Percentiles rank a stretch among this genome's conserved stretches.
Conservation (phyloP, 1,140 invertebrate genomes). For the Delia radicum region DNA sequence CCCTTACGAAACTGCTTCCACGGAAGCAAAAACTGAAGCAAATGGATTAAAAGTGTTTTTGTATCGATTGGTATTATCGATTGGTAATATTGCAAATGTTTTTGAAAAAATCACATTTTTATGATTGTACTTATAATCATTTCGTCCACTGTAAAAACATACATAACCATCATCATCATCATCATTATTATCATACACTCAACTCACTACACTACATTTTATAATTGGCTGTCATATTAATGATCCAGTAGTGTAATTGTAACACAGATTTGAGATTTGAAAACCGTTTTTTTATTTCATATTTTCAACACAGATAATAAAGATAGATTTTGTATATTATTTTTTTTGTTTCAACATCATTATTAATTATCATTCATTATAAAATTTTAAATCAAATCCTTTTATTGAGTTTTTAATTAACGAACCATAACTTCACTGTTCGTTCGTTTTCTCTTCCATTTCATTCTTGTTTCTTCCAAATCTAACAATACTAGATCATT, state of each 20-base stretch:
- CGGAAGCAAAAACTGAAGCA: too few relatives aligned
- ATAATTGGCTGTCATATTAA: conserved; percentile 11
- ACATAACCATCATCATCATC: too few relatives aligned
- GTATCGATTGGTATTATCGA: too few relatives aligned
- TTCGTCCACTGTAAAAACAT: too few relatives aligned
- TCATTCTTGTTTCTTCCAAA: neutral
- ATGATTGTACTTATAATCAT: too few relatives aligned
- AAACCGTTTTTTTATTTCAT: neutral
- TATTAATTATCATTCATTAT: neutral
- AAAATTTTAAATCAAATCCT: neutral
- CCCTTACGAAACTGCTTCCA: too few relatives aligned
- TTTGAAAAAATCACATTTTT: too few relatives aligned
- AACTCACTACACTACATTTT: too few relatives aligned
- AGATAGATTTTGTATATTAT: too few relatives aligned
- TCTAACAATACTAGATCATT: neutral
- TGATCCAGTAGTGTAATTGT: neutral
- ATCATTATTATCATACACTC: too few relatives aligned
- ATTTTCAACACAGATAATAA: neutral
- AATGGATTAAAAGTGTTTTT: too few relatives aligned
- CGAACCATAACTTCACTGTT: neutral
- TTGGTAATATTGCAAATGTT: too few relatives aligned
- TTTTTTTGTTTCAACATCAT: neutral
- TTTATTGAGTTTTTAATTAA: neutral
- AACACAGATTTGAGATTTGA: neutral
- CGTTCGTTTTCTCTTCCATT: neutral